Base-by-base conservation (phyloP, 2,797 vertebrate genomes). In the Jordanella pulchra region DNA sequence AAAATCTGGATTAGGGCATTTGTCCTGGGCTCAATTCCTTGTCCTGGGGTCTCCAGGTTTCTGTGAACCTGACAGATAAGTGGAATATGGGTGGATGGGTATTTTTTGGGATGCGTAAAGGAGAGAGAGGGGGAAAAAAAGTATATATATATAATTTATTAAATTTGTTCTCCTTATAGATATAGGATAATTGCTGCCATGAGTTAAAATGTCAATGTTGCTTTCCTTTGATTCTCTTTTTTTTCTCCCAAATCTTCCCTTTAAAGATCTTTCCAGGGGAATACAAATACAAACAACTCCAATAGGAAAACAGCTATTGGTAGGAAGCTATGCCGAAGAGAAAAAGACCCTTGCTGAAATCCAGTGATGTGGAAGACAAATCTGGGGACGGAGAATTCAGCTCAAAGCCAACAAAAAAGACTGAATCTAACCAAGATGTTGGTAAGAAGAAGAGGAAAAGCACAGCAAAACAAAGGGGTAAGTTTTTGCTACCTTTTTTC, bases 261-360 rank as follows among this genome's bases (percentile, higher is more conserved):
- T 15, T 7, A 25, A 25, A 7, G 1, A 15, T 18, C 10, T 55
- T 35, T 39, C 25, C 17, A n/a, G 14, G 4, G 48, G 12, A 35
- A 67, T 39, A 7, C 21, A 30, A 35, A 67, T 39, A 7, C 21
- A 30, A 11, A 1, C 27, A 17, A 4, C 30, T 23, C 58, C 58
- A 39, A 35, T 39, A 32, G 32, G 9, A 4, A 21, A 39, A 60
- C 11, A 60, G 30, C 2, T 2, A 66, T 69, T 48, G 3, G 1
- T 65, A 51, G 50, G 55, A 53, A 30, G 13, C 48, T 14, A 7
- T 27, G 58, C 77, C 78, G 77, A n/a, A 75, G 32, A 66, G 6
- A 45, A 83, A 11, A 69, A 75, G 35, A 45, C 7, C 0, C 11
- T 1, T 1, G 11, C 3, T 0, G 12, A n/a, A 10, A 42, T 0